phyloP scores from a whole-genome alignment of 1,140 invertebrate genomes.

The Bombus consobrinus region DNA sequence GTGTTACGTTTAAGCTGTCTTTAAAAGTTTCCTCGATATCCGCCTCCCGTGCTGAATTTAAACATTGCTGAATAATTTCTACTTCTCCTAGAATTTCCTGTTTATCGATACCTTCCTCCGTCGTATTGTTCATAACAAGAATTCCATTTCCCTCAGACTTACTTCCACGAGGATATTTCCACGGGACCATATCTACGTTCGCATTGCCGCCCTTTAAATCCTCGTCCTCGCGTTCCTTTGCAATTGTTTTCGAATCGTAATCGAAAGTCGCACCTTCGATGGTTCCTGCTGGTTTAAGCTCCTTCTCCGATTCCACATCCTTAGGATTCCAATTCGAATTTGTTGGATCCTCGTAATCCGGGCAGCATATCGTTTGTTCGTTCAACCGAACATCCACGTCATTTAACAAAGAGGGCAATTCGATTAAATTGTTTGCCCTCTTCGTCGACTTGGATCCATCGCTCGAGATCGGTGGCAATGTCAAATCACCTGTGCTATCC shows the following conservation, averaged over 20 bases:
- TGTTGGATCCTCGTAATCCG: background rate
- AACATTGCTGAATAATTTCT: background rate
- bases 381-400: slow-evolving; percentile 17
- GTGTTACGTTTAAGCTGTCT: slow-evolving; percentile 73
- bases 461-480: slow-evolving; percentile 76
- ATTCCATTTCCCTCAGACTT: background rate
- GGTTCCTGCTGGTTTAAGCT: too few species aligned
- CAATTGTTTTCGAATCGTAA: background rate
- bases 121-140: background rate
- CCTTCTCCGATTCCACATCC: background rate
- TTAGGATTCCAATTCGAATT: too few species aligned
- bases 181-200: background rate
- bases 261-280: background rate
- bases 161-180: background rate
- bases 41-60: background rate
- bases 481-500: slow-evolving; percentile 64
- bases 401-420: slow-evolving; percentile 70
- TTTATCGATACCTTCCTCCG: slow-evolving; percentile 1
- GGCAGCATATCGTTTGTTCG: background rate
- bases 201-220: background rate
- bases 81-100: slow-evolving; percentile 1
- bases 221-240: too few species aligned
- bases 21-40: slow-evolving; percentile 63
- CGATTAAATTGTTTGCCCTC: slow-evolving; percentile 64
- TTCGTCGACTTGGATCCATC: slow-evolving; percentile 70